These are phyloP conservation scores for Carassius auratus DNA, from an alignment of 2,113 vertebrate species.

Conservation along the genomic window DNA sequence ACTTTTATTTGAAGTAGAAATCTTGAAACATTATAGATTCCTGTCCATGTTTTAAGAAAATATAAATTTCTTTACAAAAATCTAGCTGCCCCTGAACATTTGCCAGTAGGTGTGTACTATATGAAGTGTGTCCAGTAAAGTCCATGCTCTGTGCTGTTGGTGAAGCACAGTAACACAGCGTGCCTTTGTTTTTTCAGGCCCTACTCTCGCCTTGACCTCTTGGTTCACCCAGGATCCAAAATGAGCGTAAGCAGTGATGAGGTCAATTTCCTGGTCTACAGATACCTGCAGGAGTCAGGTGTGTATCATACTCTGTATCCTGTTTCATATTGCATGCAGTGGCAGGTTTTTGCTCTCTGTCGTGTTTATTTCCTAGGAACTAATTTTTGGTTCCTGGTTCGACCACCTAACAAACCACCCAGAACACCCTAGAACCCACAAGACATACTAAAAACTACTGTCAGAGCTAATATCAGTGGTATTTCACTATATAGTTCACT, in stretches of 20 bases:
- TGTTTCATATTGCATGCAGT: neutral
- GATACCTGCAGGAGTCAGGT: constrained; percentile 99
- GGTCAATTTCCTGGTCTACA: constrained; percentile 99
- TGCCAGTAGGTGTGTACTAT: neutral
- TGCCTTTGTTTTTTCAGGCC: constrained; percentile 36
- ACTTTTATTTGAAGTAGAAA: too few relatives aligned
- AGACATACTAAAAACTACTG: neutral
- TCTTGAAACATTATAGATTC: too few relatives aligned
- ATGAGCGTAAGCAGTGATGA: constrained; percentile 99
- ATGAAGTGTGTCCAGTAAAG: neutral
- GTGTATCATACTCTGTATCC: neutral
- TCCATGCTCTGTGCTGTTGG: neutral
- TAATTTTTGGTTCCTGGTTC: neutral
- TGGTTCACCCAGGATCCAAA: constrained; percentile 99
- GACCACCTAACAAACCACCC: neutral
- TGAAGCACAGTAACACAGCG: neutral
- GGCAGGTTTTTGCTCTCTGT: neutral
- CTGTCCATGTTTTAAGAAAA: neutral
- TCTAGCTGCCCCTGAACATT: neutral
- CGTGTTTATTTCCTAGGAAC: neutral
- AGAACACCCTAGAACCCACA: neutral
- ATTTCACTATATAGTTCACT: neutral
- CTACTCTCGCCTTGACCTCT: constrained; percentile 86
- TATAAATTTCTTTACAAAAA: neutral
- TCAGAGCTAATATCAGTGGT: neutral